Base-by-base conservation (phyloP, 2,797 vertebrate species). In the Tragopan temminckii region DNA sequence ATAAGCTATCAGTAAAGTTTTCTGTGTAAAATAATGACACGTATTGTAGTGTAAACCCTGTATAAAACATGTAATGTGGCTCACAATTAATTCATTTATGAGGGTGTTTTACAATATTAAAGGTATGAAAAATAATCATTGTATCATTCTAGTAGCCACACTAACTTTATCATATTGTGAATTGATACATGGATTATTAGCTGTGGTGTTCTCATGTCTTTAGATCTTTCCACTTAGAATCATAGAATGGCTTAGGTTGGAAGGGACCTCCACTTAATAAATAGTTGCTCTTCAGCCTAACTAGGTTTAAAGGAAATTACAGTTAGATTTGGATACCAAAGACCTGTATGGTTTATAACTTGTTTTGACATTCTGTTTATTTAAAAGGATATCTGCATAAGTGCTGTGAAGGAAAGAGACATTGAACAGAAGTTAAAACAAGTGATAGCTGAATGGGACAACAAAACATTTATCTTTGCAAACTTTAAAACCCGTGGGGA, bases 351-450 rank as follows among this genome's bases (percentile, higher is more conserved):
- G 67, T 61, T 90, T 14, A 38, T 35, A 45, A 17, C 35, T 62
- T 91, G 13, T 85, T 67, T 90, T 76, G 25, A 43, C 20, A 89
- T 95, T 7, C 20, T 19, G 1, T 96, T 96, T 93, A 43, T 93
- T 96, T 94, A 13, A 69, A 89, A 99, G 99, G 99, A 99, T 86
- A 99, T 99, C 94, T 99, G 99, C 76, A 97, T 99, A 94, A 98
- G 99, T 81, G 99, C 99, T 0, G 98, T 99, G 83, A 99, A 99
- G 94, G 99, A 99, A 92, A 97, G 98, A 67, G 99, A 99, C 88
- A 99, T 99, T 76, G 99, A 99, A 77, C 99, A 99, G 84, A 99
- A 99, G 95, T 97, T 99, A 95, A 99, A 99, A 95, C 99, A 99
- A 96, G 98, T 99, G 94, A 98, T 99, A 13, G 97, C 97, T 5